Conservation (phyloP, 2,797 vertebrate genomes). For the Characodon lateralis region DNA sequence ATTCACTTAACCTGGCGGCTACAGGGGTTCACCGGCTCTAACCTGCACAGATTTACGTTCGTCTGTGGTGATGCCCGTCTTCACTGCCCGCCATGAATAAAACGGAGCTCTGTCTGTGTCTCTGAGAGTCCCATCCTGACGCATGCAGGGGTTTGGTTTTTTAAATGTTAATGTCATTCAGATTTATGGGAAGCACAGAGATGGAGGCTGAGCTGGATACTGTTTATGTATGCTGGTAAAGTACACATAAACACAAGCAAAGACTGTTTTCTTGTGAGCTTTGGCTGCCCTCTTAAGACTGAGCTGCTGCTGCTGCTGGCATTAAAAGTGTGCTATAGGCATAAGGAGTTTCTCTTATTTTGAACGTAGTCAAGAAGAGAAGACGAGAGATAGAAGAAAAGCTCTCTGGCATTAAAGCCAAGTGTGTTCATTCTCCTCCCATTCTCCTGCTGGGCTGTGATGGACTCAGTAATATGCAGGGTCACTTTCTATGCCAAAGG, state of each 20-base stretch:
- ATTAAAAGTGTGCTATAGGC: constrained; percentile 7
- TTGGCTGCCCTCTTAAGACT: constrained; percentile 32
- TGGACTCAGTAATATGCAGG: constrained; percentile 76
- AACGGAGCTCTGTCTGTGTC: constrained; percentile 50
- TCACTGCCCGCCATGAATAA: constrained; percentile 45
- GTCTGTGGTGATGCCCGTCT: constrained; percentile 33
- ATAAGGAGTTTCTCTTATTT: constrained; percentile 12
- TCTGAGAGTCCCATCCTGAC: constrained; percentile 37
- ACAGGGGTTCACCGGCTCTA: constrained; percentile 36
- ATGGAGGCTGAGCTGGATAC: constrained; percentile 54
- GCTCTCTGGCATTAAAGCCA: constrained; percentile 59
- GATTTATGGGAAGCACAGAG: constrained; percentile 70
- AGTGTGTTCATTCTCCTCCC: constrained; percentile 69
- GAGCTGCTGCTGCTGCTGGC: constrained; percentile 21
- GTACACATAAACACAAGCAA: constrained; percentile 50
- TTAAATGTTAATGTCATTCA: constrained; percentile 79
- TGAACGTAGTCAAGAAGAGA: constrained; percentile 33
- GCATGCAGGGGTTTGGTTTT: constrained; percentile 37
- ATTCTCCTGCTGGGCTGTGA: constrained; percentile 70
- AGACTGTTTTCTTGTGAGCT: constrained; percentile 54
- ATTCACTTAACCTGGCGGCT: constrained; percentile 75
- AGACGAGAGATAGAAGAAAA: constrained; percentile 39
- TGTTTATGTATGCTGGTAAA: constrained; percentile 67
- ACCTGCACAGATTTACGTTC: constrained; percentile 67
- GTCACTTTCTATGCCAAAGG: constrained; percentile 76